Evolutionary conservation across 1,140 invertebrate genomes (phyloP).

Genomic region (Streblospio benedicti): DNA sequence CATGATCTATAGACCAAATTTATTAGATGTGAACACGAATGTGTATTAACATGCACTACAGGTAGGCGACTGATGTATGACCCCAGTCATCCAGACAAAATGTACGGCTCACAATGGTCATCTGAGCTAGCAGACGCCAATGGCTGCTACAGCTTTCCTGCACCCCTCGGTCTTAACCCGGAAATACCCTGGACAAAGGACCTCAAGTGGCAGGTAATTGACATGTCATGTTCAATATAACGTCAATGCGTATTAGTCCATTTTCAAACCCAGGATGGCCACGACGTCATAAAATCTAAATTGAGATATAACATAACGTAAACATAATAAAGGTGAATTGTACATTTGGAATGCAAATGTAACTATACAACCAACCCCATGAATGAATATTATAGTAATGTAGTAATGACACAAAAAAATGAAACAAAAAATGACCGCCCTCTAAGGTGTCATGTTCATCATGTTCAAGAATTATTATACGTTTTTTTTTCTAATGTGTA

Average conservation of each 20-base stretch:
- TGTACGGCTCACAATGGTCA: constrained; percentile 16
- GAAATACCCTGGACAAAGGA: constrained; percentile 16
- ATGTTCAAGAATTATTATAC: too few species aligned
- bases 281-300: not conserved
- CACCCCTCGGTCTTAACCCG: constrained; percentile 4
- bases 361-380: not conserved
- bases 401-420: too few species aligned
- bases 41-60: too few species aligned
- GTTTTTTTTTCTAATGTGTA: too few species aligned
- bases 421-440: too few species aligned
- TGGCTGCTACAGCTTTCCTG: constrained; percentile 6
- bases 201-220: constrained; percentile 13
- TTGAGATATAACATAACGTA: not conserved
- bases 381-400: not conserved
- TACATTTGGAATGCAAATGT: not conserved
- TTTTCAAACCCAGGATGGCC: not conserved
- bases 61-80: constrained; percentile 16
- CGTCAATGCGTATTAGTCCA: not conserved
- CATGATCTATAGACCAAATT: too few species aligned
- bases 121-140: constrained; percentile 11
- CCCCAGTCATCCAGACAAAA: constrained; percentile 17
- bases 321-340: not conserved
- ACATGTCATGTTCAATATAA: not conserved
- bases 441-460: too few species aligned
- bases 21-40: too few species aligned